These are phyloP conservation scores for Luidia sarsii DNA, from an alignment of 53 echinoderm and acorn worm genomes.

Conservation along the genomic window DNA sequence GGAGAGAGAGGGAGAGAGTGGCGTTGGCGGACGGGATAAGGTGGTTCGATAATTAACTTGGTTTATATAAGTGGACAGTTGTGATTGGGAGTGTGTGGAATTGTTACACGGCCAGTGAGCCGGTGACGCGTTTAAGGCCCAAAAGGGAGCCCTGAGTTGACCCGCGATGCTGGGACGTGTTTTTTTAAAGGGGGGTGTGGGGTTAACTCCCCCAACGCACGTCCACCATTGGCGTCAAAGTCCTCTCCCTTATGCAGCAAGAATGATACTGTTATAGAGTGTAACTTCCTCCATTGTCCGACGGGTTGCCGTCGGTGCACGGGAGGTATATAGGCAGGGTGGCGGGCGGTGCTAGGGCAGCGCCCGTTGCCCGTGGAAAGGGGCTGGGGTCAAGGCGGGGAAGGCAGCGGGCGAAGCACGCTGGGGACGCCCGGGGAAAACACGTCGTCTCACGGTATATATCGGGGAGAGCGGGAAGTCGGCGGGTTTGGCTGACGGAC, in stretches of 20 bases:
- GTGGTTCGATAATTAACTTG: too few species aligned
- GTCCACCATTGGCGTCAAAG: slow-evolving; percentile 1
- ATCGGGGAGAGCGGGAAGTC: too few species aligned
- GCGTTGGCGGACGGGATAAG: background rate
- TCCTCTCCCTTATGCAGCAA: slow-evolving; percentile 38
- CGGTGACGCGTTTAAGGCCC: too few species aligned
- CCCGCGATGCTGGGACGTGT: too few species aligned
- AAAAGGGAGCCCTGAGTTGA: too few species aligned
- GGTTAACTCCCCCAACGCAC: too few species aligned
- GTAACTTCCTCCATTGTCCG: slow-evolving; percentile 34
- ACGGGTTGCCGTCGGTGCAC: slow-evolving; percentile 3
- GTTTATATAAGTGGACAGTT: slow-evolving; percentile 1
- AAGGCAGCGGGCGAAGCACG: background rate
- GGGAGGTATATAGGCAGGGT: background rate
- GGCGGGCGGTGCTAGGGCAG: background rate
- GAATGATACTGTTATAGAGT: slow-evolving; percentile 42
- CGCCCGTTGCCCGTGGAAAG: background rate
- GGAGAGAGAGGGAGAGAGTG: too few species aligned
- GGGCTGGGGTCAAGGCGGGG: background rate
- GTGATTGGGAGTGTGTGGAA: background rate
- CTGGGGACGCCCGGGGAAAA: background rate
- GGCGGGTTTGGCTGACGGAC: background rate
- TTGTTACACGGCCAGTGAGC: too few species aligned
- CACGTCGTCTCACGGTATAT: background rate
- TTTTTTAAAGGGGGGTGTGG: too few species aligned